phyloP scores from a whole-genome alignment of 2,797 vertebrate species.

The Cichlasoma orientale region DNA sequence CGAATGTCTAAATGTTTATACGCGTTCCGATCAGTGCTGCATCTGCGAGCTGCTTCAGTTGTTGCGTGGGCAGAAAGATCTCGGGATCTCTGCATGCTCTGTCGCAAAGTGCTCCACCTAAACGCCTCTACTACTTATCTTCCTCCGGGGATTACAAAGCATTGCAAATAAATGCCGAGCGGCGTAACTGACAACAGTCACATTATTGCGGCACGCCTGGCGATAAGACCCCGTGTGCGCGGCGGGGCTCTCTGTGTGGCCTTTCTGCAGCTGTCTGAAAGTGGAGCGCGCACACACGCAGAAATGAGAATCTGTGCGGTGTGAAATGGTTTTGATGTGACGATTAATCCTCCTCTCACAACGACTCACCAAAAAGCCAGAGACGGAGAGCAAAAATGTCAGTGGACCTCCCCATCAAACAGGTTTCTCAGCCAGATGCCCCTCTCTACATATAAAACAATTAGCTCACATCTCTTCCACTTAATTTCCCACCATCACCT shows the following conservation, averaged over 20 bases:
- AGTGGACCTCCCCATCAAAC: slow-evolving; percentile 26
- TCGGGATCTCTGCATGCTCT: slow-evolving; percentile 36
- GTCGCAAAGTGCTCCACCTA: slow-evolving; percentile 58
- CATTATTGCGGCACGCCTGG: slow-evolving; percentile 47
- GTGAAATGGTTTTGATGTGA: slow-evolving; percentile 46
- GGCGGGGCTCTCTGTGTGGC: slow-evolving; percentile 14
- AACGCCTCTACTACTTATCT: slow-evolving; percentile 57
- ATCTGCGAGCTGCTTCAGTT: slow-evolving; percentile 18
- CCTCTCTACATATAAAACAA: slow-evolving; percentile 16
- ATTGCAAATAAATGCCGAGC: slow-evolving; percentile 49
- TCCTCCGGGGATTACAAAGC: slow-evolving; percentile 56
- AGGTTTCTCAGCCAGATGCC: slow-evolving; percentile 21
- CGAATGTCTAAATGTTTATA: slow-evolving; percentile 28
- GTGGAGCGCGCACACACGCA: slow-evolving; percentile 29
- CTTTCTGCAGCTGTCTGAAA: slow-evolving; percentile 34
- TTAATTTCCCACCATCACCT: slow-evolving; percentile 34
- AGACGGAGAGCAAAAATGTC: not conserved
- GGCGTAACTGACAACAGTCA: slow-evolving; percentile 51
- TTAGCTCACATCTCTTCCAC: slow-evolving; percentile 31
- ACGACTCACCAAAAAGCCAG: not conserved
- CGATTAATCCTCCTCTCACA: slow-evolving; percentile 20
- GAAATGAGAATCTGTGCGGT: slow-evolving; percentile 18
- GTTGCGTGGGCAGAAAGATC: slow-evolving; percentile 51
- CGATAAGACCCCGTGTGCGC: slow-evolving; percentile 39
- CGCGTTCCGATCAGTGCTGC: slow-evolving; percentile 13